Evolutionary conservation across 2,888 invertebrate genomes (phyloP).

Genomic region (Papilio protenor): DNA sequence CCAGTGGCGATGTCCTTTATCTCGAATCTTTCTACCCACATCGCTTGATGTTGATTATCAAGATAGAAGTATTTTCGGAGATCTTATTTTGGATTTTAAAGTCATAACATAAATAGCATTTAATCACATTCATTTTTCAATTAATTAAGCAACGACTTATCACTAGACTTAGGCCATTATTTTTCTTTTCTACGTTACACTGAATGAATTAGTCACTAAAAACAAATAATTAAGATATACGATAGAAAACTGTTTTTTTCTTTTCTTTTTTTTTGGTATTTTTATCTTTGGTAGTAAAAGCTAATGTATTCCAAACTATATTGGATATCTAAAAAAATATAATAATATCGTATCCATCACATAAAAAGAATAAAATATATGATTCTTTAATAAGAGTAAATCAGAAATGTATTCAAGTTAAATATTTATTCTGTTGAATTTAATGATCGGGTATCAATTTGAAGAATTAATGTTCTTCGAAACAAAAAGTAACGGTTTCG

Average conservation of each 20-base stretch:
- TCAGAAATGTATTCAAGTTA: constrained; percentile 23
- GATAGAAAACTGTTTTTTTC: neutral
- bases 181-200: neutral
- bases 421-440: constrained; percentile 26
- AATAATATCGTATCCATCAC: neutral
- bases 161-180: neutral
- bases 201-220: neutral
- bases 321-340: neutral
- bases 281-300: neutral
- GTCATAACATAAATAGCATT: constrained; percentile 12
- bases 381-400: constrained; percentile 21
- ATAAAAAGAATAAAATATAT: constrained; percentile 2
- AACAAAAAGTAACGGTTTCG: constrained; percentile 34
- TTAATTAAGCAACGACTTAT: constrained; percentile 1
- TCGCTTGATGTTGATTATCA: constrained; percentile 36
- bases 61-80: constrained; percentile 31
- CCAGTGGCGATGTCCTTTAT: constrained; percentile 43
- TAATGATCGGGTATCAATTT: constrained; percentile 28
- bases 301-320: neutral
- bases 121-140: constrained; percentile 5
- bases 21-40: constrained; percentile 39
- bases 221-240: neutral
- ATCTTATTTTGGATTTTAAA: constrained; percentile 15
- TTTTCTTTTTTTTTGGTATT: neutral
- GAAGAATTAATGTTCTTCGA: constrained; percentile 32